These are phyloP conservation scores for Mythimna albipuncta DNA, from an alignment of 2,888 invertebrate species.

Conservation along the genomic window DNA sequence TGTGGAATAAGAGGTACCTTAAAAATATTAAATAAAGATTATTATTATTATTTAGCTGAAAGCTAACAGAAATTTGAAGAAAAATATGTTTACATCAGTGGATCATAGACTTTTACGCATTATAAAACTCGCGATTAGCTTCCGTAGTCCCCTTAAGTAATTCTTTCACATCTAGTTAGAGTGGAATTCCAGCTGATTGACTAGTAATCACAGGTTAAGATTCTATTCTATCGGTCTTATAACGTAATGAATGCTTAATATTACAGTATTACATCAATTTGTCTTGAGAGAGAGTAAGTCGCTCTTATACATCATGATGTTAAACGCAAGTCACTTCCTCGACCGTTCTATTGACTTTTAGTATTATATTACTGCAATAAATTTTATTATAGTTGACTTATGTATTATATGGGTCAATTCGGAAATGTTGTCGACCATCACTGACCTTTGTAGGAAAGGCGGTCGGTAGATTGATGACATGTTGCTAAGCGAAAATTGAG, in stretches of 20 bases:
- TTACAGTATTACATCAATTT: slow-evolving; percentile 50
- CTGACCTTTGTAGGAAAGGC: slow-evolving; percentile 38
- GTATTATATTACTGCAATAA: slow-evolving; percentile 32
- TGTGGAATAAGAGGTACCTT: no score
- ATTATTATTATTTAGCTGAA: no score
- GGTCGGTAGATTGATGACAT: background rate
- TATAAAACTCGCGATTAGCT: no score
- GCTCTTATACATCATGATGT: slow-evolving; percentile 27
- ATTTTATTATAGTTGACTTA: slow-evolving; percentile 20
- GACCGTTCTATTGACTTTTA: slow-evolving; percentile 12
- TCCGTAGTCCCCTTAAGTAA: slow-evolving; percentile 11
- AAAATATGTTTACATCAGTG: no score
- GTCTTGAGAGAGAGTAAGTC: slow-evolving; percentile 30
- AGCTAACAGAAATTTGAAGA: no score
- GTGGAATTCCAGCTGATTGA: slow-evolving; percentile 31
- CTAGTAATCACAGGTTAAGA: slow-evolving; percentile 32
- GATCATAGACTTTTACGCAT: no score
- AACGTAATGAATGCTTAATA: slow-evolving; percentile 30
- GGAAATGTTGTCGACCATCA: slow-evolving; percentile 26
- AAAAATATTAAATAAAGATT: no score
- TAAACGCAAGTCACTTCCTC: slow-evolving; percentile 60
- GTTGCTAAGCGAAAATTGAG: background rate
- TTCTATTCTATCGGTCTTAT: slow-evolving; percentile 26
- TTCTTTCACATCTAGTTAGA: slow-evolving; percentile 33
- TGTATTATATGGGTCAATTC: slow-evolving; percentile 42